Percentiles rank a stretch among this genome's conserved stretches.
phyloP scores from a whole-genome alignment of 2,113 vertebrate species.

The Paralichthys olivaceus region DNA sequence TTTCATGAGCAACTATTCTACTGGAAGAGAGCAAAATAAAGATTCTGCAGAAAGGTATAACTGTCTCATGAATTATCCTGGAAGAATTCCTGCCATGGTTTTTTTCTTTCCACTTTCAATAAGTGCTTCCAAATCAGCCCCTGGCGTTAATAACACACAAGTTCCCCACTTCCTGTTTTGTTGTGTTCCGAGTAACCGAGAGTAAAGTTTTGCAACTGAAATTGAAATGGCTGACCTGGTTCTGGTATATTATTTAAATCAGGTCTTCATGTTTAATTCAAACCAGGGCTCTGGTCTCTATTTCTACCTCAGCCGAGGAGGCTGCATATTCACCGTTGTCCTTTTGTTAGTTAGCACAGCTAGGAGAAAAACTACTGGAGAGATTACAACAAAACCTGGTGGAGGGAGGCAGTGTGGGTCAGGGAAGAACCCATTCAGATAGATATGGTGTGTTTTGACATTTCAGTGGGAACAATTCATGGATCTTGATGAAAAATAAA shows the following conservation, averaged over 20 bases:
- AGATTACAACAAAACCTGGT: no score
- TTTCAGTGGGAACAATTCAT: not conserved
- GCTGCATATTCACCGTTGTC: no score
- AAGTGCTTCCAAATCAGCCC: not conserved
- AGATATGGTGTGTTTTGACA: no score
- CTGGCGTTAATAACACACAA: not conserved
- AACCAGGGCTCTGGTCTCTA: not conserved
- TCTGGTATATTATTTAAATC: not conserved
- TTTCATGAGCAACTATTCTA: conserved; percentile 7
- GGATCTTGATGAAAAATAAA: no score
- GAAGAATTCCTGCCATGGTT: not conserved
- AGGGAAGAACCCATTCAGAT: no score
- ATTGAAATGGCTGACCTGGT: not conserved
- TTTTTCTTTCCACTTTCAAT: not conserved
- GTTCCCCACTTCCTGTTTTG: not conserved
- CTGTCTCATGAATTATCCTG: no score
- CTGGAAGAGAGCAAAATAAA: not conserved
- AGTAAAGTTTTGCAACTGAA: not conserved
- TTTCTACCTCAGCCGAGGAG: not conserved
- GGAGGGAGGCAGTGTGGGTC: no score
- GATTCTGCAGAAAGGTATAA: not conserved
- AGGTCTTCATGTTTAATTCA: not conserved
- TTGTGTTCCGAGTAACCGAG: not conserved
- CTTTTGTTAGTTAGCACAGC: no score
- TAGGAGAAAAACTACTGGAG: no score